Conservation (phyloP, 2,113 vertebrate species). For the Danio rerio region DNA sequence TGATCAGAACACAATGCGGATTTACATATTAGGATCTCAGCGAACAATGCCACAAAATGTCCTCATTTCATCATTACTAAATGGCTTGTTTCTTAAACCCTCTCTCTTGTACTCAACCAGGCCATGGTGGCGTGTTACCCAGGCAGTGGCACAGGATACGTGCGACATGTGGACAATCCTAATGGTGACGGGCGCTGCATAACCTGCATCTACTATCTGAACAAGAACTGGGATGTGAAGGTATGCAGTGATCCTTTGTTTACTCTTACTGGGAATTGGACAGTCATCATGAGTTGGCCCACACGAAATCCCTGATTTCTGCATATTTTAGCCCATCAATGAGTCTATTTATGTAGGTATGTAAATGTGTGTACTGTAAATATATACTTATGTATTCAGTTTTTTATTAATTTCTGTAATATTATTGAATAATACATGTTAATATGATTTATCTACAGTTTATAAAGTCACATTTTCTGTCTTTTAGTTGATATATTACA, state of each 20-base stretch:
- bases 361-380: too few species aligned
- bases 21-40: background rate
- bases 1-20: background rate
- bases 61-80: background rate
- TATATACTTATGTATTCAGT: too few species aligned
- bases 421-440: too few species aligned
- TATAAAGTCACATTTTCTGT: too few species aligned
- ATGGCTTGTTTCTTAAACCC: background rate
- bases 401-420: too few species aligned
- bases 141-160: constrained; percentile 87
- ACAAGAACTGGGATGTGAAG: constrained; percentile 90
- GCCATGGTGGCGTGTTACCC: constrained; percentile 95
- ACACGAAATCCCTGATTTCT: too few species aligned
- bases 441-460: too few species aligned
- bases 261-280: background rate
- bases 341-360: too few species aligned
- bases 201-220: constrained; percentile 95
- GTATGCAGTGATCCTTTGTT: constrained; percentile 66
- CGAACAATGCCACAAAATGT: background rate
- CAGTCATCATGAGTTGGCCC: too few species aligned
- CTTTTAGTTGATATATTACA: too few species aligned
- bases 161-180: constrained; percentile 92
- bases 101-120: constrained; percentile 69
- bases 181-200: constrained; percentile 90
- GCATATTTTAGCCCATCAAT: too few species aligned